Evolutionary conservation across 2,113 vertebrate species (phyloP), one percentile per base, ranked within the genome.

Genomic region (Spilogale gracilis): DNA sequence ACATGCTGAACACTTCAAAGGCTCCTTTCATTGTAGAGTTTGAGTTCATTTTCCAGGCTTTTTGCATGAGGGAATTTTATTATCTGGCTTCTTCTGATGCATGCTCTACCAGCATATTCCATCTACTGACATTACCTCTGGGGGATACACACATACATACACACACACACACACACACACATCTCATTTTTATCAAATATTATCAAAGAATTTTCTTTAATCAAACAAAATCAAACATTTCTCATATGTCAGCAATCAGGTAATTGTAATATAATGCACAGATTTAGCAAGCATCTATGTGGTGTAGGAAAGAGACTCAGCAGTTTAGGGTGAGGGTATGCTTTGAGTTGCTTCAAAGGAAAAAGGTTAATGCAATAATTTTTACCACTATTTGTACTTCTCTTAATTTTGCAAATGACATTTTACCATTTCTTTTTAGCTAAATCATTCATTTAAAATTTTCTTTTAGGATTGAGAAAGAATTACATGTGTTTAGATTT

Each of bases 401-500:
- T 96, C 93, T 82, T 98, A 76, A 91, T 98, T 97, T 98, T 90
- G 80, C 79, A 98, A 98, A 91, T 97, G 80, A 17, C 89, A 97
- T 52, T 98, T 74, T 32, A 67, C 80, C 94, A 97, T 98, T 98
- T 98, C 83, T 95, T 98, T 98, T 97, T 94, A 98, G 94, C 0
- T 0, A 84, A 97, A 45, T 96, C 38, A 93, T 96, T 97, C 80
- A 94, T 50, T 88, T 98, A 90, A 83, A 92, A 95, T 92, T 76
- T 4, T 95, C 78, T 96, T 94, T 97, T 80, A 76, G 65, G 54
- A 90, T 91, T 82, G 60, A 94, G 38, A 98, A 95, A 98, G 95
- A 98, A 96, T 98, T 97, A 98, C 92, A 12, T 27, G 90, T 96
- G 95, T 96, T 86, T 84, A 84, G 79, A 98, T 96, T 98, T 97